Evolutionary conservation across 2,113 vertebrate genomes (phyloP).

Genomic region (Pleuronectes platessa): DNA sequence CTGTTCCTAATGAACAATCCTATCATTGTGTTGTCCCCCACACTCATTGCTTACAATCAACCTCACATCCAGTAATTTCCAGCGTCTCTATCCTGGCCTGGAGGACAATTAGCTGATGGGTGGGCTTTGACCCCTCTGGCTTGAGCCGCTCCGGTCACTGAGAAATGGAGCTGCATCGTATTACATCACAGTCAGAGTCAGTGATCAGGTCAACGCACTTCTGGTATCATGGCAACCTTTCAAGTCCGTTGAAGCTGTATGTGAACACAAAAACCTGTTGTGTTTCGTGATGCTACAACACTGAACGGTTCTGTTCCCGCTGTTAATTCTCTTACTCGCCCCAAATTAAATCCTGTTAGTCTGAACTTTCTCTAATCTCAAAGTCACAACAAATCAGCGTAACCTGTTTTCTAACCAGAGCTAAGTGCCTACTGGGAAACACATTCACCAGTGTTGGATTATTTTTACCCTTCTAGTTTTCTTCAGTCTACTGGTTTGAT

Average conservation of each 20-base stretch:
- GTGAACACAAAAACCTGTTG: no score
- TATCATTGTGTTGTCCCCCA: neutral
- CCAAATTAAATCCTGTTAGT: neutral
- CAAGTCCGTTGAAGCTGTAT: no score
- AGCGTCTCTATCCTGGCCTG: neutral
- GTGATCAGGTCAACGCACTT: neutral
- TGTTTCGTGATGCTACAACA: neutral
- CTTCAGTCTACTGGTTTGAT: no score
- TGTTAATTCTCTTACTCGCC: neutral
- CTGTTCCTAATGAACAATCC: neutral
- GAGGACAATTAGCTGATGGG: neutral
- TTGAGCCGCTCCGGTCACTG: neutral
- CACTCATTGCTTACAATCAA: neutral
- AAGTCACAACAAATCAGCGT: neutral
- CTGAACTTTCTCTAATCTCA: neutral
- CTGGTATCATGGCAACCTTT: neutral
- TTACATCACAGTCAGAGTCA: neutral
- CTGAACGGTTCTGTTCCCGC: neutral
- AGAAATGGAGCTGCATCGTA: neutral
- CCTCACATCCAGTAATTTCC: neutral
- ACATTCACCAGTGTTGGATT: neutral
- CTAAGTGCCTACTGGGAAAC: no score
- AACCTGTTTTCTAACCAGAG: neutral
- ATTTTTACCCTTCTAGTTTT: no score
- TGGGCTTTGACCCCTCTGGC: neutral